Evolutionary conservation across 23 tunicate genomes (phyloP), one percentile per base, ranked within the genome.

Genomic region (Styela plicata): DNA sequence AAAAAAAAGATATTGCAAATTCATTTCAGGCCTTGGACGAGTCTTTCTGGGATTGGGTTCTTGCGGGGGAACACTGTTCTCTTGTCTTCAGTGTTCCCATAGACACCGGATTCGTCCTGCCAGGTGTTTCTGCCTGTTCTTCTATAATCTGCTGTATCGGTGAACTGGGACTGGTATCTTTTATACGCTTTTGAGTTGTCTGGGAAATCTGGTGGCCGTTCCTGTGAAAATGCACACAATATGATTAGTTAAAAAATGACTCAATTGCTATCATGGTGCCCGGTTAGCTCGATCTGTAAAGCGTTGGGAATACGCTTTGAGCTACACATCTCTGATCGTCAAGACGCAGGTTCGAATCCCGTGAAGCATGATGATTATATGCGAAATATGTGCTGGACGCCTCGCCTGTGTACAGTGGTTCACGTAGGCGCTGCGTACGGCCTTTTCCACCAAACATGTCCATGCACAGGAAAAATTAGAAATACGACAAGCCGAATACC

Each of bases 81-180:
- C 32, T 85, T 91, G 31, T 85, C 90, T 10, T 35, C 65, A 24
- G 74, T 76, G 71, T 91, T 91, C 29, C 74, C 83, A 52, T 91
- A 91, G 1, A 63, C 26, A 17, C 97, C 97, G 3, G 97, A 91
- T 64, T 91, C 97, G 57, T 91, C 97, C 17, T 70, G 85, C 75
- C 83, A 91, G 24, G 91, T 84, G 74, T 87, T 87, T 36, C 44
- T 73, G 34, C 97, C 97, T 30, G 29, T 18, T 65, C 91, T 77
- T 71, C 91, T 82, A 37, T 87, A 91, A 36, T 87, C 91, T 27
- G 82, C 88, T 64, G 90, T 78, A 83, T 91, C 97, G 32, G 97
- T 91, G 73, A 91, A 91, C 73, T 91, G 97, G 34, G 97, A 91
- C 35, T 78, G 79, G 70, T 84, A 87, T 44, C 85, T 83, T 26